Base-by-base conservation (phyloP, 1,140 invertebrate genomes). In the Orius insidiosus region DNA sequence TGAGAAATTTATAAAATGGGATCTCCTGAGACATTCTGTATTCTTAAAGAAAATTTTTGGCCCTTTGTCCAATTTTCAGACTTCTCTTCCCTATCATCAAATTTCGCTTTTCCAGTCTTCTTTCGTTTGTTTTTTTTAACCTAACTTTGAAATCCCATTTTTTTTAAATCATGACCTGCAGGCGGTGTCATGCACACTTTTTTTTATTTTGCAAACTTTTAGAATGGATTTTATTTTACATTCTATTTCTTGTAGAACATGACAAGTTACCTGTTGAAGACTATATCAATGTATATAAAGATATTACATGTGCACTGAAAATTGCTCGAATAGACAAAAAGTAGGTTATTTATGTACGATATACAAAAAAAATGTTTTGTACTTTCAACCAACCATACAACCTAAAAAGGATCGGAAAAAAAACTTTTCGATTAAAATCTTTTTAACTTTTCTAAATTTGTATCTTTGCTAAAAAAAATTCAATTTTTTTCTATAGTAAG, bases 351-450 rank as follows among this genome's bases (percentile, higher is more conserved):
- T 15, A 36, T 36, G 14, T 36, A 36, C 14, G 14, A 11, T 19
- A 36, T 36, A 36, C 14, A 36, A 11, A 37, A 19, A n/a, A n/a
- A n/a, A n/a, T n/a, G n/a, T n/a, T 45, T 49, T 38, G 31, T 45
- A 44, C 41, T 45, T 14, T 41, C 11, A 49, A 49, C 47, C 47
- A 49, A 49, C 47, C 47, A 49, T 49, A 35, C 47, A 49, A 49
- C 16, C 47, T 49, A 49, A 44, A 30, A 16, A 3, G 38, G 14
- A 43, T 16, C n/a, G 19, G 38, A 13, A 43, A n/a, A n/a, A n/a
- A n/a, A 31, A 31, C 10, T n/a, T 16, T 9, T 16, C 10, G 24
- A 16, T n/a, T 43, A 3, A 31, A 3, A 43, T 10, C 8, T 31
- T n/a, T 7, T 14, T 43, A 14, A 30, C n/a, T 10, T 14, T 10